These are phyloP conservation scores for Dorcus parallelipipedus DNA, from an alignment of 2,888 invertebrate species.

Conservation along the genomic window DNA sequence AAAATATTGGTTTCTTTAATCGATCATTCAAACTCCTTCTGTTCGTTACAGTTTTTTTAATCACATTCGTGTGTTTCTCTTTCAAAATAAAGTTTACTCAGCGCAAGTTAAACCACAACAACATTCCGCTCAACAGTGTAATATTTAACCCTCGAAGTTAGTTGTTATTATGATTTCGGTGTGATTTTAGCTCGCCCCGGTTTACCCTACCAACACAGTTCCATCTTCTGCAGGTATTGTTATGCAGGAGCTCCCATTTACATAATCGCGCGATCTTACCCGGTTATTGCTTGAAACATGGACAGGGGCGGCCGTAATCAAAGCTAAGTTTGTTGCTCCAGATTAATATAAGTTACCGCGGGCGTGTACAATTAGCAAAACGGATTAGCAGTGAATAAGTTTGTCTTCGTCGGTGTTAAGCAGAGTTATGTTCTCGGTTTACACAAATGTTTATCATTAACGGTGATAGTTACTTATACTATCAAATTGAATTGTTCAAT, in stretches of 20 bases:
- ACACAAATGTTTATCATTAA: too few relatives aligned
- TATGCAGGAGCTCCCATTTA: not conserved
- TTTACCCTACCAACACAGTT: not conserved
- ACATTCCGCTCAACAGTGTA: constrained; percentile 15
- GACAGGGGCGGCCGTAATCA: not conserved
- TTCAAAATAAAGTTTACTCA: too few relatives aligned
- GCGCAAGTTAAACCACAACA: too few relatives aligned
- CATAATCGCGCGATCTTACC: not conserved
- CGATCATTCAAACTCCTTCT: too few relatives aligned
- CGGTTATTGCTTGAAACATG: too few relatives aligned
- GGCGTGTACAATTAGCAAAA: not conserved
- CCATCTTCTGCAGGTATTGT: not conserved
- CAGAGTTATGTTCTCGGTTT: too few relatives aligned
- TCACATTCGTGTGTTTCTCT: too few relatives aligned
- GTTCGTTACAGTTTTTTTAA: too few relatives aligned
- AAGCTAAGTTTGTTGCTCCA: not conserved
- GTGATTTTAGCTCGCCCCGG: constrained; percentile 20
- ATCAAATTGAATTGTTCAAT: too few relatives aligned
- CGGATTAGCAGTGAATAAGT: not conserved
- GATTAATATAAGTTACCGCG: not conserved
- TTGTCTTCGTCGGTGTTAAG: too few relatives aligned
- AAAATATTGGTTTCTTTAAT: too few relatives aligned
- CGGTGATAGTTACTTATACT: too few relatives aligned
- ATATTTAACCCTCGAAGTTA: constrained; percentile 18
- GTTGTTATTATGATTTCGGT: constrained; percentile 19